A percentile compares a stretch with the other conserved stretches of the same genome.
Evolutionary conservation across 2,888 invertebrate genomes (phyloP).

Genomic region (Eupithecia dodoneata): DNA sequence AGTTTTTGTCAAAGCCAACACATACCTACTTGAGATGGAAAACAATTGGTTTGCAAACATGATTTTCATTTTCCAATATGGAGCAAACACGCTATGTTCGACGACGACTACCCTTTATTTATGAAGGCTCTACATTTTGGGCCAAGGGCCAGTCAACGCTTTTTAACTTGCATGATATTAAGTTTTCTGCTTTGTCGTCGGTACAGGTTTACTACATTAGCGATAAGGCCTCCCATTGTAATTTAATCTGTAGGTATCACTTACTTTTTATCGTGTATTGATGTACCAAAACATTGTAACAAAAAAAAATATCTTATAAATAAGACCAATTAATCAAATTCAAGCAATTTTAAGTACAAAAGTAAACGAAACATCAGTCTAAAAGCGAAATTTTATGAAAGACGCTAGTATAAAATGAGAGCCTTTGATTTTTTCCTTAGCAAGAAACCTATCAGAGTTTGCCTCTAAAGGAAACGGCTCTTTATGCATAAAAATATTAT

Average conservation of each 20-base stretch:
- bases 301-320: neutral
- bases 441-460: slow-evolving; percentile 43
- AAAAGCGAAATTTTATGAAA: slow-evolving; percentile 17
- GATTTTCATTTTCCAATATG: slow-evolving; percentile 65
- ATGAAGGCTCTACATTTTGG: slow-evolving; percentile 37
- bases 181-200: neutral
- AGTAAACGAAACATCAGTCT: neutral
- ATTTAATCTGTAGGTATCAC: neutral
- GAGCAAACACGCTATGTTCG: slow-evolving; percentile 61
- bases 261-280: neutral
- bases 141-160: neutral
- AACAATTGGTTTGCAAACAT: slow-evolving; percentile 66
- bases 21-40: slow-evolving; percentile 47
- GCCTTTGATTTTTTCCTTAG: slow-evolving; percentile 46
- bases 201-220: neutral
- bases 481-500: slow-evolving; percentile 38
- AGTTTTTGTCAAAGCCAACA: slow-evolving; percentile 26
- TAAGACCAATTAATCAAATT: neutral
- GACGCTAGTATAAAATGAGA: slow-evolving; percentile 37
- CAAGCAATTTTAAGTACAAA: neutral
- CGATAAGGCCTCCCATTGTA: neutral
- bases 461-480: slow-evolving; percentile 38
- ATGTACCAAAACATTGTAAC: neutral
- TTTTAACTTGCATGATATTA: neutral
- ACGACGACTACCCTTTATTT: slow-evolving; percentile 55